These are phyloP conservation scores for Neodiprion pinetum DNA, from an alignment of 1,140 invertebrate genomes.

Conservation along the genomic window DNA sequence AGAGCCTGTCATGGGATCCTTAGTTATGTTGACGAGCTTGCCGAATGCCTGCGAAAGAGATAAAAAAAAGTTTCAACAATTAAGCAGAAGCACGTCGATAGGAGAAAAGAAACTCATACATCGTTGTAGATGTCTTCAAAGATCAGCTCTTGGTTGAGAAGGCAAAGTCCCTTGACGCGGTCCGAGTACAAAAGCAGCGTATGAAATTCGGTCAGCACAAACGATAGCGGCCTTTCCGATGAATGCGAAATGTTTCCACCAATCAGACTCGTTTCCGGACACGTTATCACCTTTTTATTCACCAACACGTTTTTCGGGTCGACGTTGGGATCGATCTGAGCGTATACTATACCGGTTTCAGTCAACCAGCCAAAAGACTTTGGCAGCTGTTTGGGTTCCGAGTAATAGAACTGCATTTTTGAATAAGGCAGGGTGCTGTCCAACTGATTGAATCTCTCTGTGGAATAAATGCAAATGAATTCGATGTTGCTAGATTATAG, in stretches of 20 bases:
- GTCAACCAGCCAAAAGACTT: constrained; percentile 89
- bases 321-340: constrained; percentile 65
- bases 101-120: constrained; percentile 53
- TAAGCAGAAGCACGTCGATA: neutral
- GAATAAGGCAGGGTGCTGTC: constrained; percentile 81
- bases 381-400: constrained; percentile 69
- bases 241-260: constrained; percentile 36
- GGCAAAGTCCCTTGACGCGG: constrained; percentile 83
- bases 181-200: constrained; percentile 84
- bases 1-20: constrained; percentile 78
- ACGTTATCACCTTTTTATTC: constrained; percentile 69
- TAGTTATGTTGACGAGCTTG: constrained; percentile 79
- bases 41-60: constrained; percentile 74
- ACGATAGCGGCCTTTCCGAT: constrained; percentile 69
- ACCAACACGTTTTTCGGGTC: constrained; percentile 67
- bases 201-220: constrained; percentile 92
- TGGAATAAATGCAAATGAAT: constrained; percentile 24
- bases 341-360: constrained; percentile 75
- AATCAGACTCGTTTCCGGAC: constrained; percentile 60
- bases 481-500: neutral
- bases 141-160: constrained; percentile 86
- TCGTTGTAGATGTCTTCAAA: constrained; percentile 85
- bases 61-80: neutral
- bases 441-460: constrained; percentile 75
- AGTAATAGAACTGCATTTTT: constrained; percentile 80